A percentile compares a stretch with the other conserved stretches of the same genome.
Evolutionary conservation across 1,140 invertebrate species (phyloP).

Genomic region (Ceratitis capitata): DNA sequence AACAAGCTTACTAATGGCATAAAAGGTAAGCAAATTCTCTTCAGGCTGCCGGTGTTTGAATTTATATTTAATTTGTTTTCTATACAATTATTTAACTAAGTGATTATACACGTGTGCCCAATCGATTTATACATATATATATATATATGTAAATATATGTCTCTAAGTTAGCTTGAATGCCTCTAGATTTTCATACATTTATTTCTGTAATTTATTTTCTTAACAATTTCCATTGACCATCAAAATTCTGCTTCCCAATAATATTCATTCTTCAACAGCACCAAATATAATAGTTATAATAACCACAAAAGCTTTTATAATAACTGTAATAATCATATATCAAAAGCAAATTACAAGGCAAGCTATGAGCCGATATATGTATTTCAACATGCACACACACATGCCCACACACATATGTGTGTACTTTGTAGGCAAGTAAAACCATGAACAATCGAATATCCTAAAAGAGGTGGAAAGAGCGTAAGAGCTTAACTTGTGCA

Average conservation of each 20-base stretch:
- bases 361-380: no score
- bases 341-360: neutral
- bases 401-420: neutral
- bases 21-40: neutral
- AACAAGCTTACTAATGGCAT: neutral
- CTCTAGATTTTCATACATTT: neutral
- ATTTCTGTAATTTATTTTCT: neutral
- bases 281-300: conserved; percentile 15
- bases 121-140: neutral
- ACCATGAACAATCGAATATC: no score
- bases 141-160: neutral
- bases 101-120: neutral
- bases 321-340: conserved; percentile 30
- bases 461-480: neutral
- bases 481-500: neutral
- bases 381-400: no score
- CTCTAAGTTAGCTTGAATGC: neutral
- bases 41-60: neutral
- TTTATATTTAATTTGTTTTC: neutral
- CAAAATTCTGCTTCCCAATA: neutral
- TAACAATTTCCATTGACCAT: no score
- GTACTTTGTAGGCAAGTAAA: neutral
- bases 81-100: neutral
- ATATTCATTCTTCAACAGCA: neutral
- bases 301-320: conserved; percentile 26